Conservation (phyloP, 2,888 invertebrate genomes). For the Apamea crenata region DNA sequence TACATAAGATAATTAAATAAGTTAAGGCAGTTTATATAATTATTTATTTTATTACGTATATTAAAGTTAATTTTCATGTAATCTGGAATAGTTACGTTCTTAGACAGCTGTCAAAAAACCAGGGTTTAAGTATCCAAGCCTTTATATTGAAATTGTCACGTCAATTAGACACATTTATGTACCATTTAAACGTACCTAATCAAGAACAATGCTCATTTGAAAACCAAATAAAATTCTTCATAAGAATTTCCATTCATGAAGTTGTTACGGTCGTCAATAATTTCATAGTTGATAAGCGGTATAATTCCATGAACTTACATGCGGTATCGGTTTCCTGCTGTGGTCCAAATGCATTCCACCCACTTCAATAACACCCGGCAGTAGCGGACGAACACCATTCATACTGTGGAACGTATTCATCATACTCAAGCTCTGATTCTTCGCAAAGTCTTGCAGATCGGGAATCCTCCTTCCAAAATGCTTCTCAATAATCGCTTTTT, state of each 20-base stretch:
- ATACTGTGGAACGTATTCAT: slow-evolving; percentile 91
- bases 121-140: too few species aligned
- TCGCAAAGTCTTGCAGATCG: slow-evolving; percentile 87
- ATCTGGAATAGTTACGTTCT: too few species aligned
- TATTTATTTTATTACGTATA: too few species aligned
- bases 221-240: not conserved
- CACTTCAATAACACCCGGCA: slow-evolving; percentile 91
- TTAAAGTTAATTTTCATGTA: too few species aligned
- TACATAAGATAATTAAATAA: too few species aligned
- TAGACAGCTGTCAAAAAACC: too few species aligned
- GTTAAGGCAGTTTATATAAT: too few species aligned
- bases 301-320: slow-evolving; percentile 74
- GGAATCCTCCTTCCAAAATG: slow-evolving; percentile 87
- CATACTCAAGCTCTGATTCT: slow-evolving; percentile 89
- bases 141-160: not conserved
- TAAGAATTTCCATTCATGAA: not conserved
- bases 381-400: slow-evolving; percentile 89
- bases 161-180: not conserved
- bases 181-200: not conserved
- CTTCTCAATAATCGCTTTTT: slow-evolving; percentile 82
- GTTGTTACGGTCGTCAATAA: slow-evolving; percentile 8
- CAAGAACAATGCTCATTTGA: slow-evolving; percentile 25
- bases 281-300: slow-evolving; percentile 2
- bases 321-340: slow-evolving; percentile 82
- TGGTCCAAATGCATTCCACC: slow-evolving; percentile 91